A percentile compares a stretch with the other conserved stretches of the same genome.
Evolutionary conservation across 2,113 vertebrate species (phyloP).

Genomic region (Cryptotis parvus): DNA sequence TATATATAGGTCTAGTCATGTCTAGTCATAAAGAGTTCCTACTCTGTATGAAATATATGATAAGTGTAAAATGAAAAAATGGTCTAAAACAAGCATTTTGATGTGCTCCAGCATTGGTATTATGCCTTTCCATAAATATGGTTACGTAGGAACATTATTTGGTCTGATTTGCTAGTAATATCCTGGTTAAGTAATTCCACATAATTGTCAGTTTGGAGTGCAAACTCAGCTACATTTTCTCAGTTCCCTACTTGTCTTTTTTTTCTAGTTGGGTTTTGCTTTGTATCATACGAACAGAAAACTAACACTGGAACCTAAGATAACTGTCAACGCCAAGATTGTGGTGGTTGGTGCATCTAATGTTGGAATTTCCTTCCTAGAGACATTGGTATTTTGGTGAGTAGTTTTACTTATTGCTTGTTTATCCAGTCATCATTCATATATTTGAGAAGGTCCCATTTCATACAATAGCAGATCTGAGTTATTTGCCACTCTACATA

Average conservation of each 20-base stretch:
- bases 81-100: constrained; percentile 32
- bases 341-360: constrained; percentile 96
- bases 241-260: constrained; percentile 9
- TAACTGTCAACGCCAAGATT: constrained; percentile 91
- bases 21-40: background rate
- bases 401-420: constrained; percentile 82
- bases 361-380: constrained; percentile 93
- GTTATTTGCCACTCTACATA: background rate
- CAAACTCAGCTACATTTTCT: background rate
- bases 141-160: background rate
- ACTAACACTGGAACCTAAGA: constrained; percentile 92
- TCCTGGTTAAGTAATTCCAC: constrained; percentile 16
- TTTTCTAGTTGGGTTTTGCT: constrained; percentile 88
- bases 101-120: background rate
- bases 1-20: no score
- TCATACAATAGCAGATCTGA: background rate
- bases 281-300: constrained; percentile 94
- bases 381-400: constrained; percentile 93
- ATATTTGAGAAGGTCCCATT: background rate
- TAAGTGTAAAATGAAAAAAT: background rate
- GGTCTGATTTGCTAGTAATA: background rate
- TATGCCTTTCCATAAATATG: background rate
- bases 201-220: background rate
- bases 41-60: constrained; percentile 24
- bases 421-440: constrained; percentile 20